These are phyloP conservation scores for Zenarchopterus dispar DNA, from an alignment of 2,797 vertebrate species.

Conservation along the genomic window DNA sequence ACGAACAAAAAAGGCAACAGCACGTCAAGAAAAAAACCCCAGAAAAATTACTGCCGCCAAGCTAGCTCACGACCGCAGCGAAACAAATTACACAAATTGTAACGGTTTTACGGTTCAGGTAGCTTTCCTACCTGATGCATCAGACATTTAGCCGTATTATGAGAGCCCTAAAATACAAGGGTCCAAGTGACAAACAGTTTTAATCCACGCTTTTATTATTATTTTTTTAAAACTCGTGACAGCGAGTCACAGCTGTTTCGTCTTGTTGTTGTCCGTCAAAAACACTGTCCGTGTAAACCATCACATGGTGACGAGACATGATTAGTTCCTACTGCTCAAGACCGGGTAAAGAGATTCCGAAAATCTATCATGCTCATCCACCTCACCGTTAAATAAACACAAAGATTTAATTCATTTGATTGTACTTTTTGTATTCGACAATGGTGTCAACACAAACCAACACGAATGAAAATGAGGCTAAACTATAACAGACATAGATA, in stretches of 20 bases:
- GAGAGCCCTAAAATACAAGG: slow-evolving; percentile 16
- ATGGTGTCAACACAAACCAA: neutral
- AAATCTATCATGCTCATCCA: neutral
- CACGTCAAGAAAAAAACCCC: slow-evolving; percentile 10
- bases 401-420: fast-evolving
- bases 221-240: too few species aligned
- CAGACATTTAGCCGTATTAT: slow-evolving; percentile 78
- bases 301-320: neutral
- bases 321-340: slow-evolving; percentile 46
- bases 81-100: neutral
- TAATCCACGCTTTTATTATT: neutral
- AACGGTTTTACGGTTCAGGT: neutral
- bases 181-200: neutral
- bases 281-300: slow-evolving; percentile 48
- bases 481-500: too few species aligned
- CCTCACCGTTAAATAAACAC: neutral
- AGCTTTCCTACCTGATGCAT: slow-evolving; percentile 71
- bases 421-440: neutral
- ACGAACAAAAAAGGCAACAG: slow-evolving; percentile 15
- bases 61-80: slow-evolving; percentile 15
- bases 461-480: too few species aligned
- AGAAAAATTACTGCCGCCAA: neutral
- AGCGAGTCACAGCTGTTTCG: neutral
- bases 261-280: slow-evolving; percentile 71
- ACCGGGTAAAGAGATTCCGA: neutral